Conservation (phyloP, 1,140 invertebrate species). For the Caenorhabditis inopinata region DNA sequence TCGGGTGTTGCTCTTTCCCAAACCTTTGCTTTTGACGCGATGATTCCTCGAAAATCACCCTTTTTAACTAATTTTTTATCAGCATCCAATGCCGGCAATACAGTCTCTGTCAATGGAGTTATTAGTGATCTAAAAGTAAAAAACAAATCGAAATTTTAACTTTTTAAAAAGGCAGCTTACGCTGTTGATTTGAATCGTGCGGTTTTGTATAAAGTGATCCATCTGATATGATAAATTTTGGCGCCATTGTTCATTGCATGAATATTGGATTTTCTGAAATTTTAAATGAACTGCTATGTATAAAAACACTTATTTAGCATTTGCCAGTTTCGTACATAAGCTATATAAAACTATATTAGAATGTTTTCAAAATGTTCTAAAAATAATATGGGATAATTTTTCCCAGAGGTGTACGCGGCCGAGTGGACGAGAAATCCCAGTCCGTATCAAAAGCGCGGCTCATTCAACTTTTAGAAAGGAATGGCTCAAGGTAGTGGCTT, state of each 20-base stretch:
- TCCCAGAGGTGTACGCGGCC: background rate
- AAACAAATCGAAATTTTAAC: too few species aligned
- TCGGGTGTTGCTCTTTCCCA: background rate
- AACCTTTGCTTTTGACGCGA: background rate
- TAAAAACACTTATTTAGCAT: too few species aligned
- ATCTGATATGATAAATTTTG: background rate
- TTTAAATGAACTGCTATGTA: too few species aligned
- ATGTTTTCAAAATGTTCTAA: too few species aligned
- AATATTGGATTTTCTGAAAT: background rate
- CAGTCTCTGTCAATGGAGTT: background rate
- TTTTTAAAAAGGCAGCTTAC: background rate
- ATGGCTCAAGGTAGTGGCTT: too few species aligned
- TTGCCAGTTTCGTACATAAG: too few species aligned
- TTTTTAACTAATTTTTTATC: background rate
- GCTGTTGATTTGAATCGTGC: background rate
- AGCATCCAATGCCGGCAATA: background rate
- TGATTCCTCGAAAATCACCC: background rate
- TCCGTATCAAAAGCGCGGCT: background rate
- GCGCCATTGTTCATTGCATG: background rate
- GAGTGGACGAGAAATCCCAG: background rate
- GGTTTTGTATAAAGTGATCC: background rate
- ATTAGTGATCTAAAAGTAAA: too few species aligned
- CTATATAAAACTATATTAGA: too few species aligned
- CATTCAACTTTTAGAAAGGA: too few species aligned
- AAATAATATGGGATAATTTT: background rate